Evolutionary conservation across 2,797 vertebrate genomes (phyloP), one percentile per base, ranked within the genome.

Genomic region (Sebastes elongatus): DNA sequence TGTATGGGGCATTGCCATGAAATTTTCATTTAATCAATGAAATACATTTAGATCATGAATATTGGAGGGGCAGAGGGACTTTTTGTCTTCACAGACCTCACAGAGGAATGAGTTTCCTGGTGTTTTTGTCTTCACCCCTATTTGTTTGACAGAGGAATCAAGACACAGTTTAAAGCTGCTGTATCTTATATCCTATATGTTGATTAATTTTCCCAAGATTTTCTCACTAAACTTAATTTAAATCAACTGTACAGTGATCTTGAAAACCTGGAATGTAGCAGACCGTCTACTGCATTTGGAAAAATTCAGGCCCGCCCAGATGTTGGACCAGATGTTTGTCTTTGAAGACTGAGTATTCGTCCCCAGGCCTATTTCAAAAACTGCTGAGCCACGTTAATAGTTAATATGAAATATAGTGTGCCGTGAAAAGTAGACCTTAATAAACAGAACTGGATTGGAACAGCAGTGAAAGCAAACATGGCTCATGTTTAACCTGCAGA

Each of bases 391-490:
- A 16, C 55, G 25, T 56, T 56, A 53, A 71, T 83, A 64, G n/a
- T 73, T 66, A 28, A 52, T 57, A 42, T 68, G 65, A 69, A 76
- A 80, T 61, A 61, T 33, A 59, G 7, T 53, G 55, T 74, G 64
- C 23, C 42, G 27, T 78, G 69, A 84, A 75, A 80, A 53, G 25
- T 56, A 69, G 62, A 75, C 28, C 53, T 27, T 49, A 46, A 84
- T 72, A 56, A 65, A 67, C 13, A 63, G 23, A 62, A 28, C 10
- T 32, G 25, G 65, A 23, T 18, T 67, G 69, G 42, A 63, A 38
- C 28, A 38, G 76, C 6, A 73, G 66, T 18, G 18, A 71, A 76
- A 65, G 67, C 71, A 78, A 86, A 87, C 68, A 80, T 55, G 10
- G 22, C 61, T 69, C 13, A 7, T 61, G 71, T 80, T 86, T 72